phyloP scores from a whole-genome alignment of 2,113 vertebrate species.

The Poeciliopsis occidentalis region DNA sequence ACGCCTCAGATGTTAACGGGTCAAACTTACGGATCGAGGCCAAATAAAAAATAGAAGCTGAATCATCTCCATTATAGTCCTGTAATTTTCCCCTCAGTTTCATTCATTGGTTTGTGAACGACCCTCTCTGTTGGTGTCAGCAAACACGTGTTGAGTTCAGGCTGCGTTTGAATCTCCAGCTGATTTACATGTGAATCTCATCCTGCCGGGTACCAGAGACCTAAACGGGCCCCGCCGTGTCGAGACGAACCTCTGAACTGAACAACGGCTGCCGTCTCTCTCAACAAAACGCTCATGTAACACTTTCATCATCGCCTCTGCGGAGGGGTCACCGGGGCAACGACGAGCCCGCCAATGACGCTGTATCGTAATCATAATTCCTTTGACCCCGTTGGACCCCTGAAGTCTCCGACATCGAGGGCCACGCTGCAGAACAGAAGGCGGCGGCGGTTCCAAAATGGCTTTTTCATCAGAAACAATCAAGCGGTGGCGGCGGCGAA shows the following conservation, averaged over 20 bases:
- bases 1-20: not conserved
- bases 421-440: conserved; percentile 70
- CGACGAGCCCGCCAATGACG: conserved; percentile 70
- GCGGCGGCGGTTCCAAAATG: conserved; percentile 74
- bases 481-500: conserved; percentile 69
- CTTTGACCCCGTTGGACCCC: conserved; percentile 75
- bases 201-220: not conserved
- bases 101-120: not conserved
- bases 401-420: conserved; percentile 70
- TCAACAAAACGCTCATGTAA: conserved; percentile 54
- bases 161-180: not conserved
- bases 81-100: not conserved
- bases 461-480: conserved; percentile 84
- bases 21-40: not conserved
- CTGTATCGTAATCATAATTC: conserved; percentile 79
- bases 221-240: conserved; percentile 31
- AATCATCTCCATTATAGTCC: not conserved
- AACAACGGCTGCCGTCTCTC: conserved; percentile 16
- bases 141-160: not conserved
- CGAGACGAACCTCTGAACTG: conserved; percentile 24
- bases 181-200: not conserved
- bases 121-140: not conserved
- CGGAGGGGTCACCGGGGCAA: conserved; percentile 74
- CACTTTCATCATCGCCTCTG: conserved; percentile 53
- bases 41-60: not conserved